phyloP scores from a whole-genome alignment of 2,888 invertebrate species.

The Caenorhabditis sp. region DNA sequence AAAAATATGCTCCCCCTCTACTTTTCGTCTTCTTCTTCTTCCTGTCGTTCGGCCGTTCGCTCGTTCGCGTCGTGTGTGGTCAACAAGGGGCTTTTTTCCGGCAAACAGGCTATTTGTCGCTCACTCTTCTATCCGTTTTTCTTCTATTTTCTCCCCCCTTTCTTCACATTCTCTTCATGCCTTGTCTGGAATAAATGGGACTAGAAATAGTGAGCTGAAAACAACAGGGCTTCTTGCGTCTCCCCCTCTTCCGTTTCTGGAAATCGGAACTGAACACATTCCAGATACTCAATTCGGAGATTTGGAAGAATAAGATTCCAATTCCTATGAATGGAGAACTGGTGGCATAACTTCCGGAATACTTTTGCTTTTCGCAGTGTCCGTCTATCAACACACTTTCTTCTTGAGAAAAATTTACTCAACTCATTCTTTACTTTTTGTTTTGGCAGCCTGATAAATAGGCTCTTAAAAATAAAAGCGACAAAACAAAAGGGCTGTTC shows the following conservation, averaged over 20 bases:
- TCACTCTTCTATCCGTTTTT: constrained; percentile 45
- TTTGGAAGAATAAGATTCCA: too few relatives aligned
- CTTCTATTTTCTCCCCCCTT: constrained; percentile 10
- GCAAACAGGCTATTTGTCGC: constrained; percentile 52
- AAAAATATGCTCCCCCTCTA: constrained; percentile 8
- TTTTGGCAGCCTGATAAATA: constrained; percentile 3
- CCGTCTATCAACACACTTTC: background rate
- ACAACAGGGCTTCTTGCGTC: constrained; percentile 12
- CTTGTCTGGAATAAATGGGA: constrained; percentile 1
- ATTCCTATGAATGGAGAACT: too few relatives aligned
- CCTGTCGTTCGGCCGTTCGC: constrained; percentile 15
- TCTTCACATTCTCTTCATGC: background rate
- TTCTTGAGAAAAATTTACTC: background rate
- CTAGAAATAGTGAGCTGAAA: background rate
- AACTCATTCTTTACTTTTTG: background rate
- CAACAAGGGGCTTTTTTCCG: constrained; percentile 58
- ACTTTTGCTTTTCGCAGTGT: background rate
- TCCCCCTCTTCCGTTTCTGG: background rate
- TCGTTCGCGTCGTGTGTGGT: constrained; percentile 42
- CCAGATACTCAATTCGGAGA: too few relatives aligned
- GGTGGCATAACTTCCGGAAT: too few relatives aligned
- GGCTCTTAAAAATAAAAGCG: background rate
- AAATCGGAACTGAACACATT: constrained; percentile 1
- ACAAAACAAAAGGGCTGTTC: constrained; percentile 4
- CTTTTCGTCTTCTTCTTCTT: background rate